A percentile compares a stretch with the other conserved stretches of the same genome.
These are phyloP conservation scores for Chiridota heheva DNA, from an alignment of 35 echinoderm and acorn worm species.

Conservation along the genomic window DNA sequence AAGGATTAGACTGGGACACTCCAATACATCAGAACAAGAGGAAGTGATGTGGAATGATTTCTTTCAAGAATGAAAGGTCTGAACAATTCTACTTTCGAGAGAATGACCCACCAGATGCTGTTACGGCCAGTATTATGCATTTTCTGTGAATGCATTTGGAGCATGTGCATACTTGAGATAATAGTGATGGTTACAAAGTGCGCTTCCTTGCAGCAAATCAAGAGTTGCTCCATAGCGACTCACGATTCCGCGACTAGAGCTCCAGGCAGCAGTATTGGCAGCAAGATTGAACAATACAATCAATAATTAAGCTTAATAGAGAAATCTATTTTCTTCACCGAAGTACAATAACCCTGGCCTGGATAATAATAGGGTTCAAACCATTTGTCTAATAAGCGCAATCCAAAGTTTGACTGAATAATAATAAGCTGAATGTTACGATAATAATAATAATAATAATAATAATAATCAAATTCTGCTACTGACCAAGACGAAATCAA, in stretches of 20 bases:
- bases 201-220: constrained; percentile 48
- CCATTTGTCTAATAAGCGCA: constrained; percentile 69
- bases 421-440: too few relatives aligned
- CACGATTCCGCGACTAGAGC: constrained; percentile 57
- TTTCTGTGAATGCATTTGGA: constrained; percentile 57
- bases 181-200: constrained; percentile 17
- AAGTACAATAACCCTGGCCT: constrained; percentile 53
- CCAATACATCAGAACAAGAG: constrained; percentile 18
- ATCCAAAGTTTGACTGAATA: constrained; percentile 54
- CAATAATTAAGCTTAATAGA: constrained; percentile 16
- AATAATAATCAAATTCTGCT: too few relatives aligned
- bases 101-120: constrained; percentile 33
- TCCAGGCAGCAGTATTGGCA: constrained; percentile 63
- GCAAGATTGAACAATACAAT: constrained; percentile 7
- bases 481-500: too few relatives aligned
- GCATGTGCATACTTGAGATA: constrained; percentile 50
- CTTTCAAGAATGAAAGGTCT: constrained; percentile 59
- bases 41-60: constrained; percentile 24
- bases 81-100: constrained; percentile 11
- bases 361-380: constrained; percentile 64
- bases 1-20: constrained; percentile 59
- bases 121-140: constrained; percentile 38
- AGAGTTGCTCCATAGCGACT: constrained; percentile 54
- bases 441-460: too few relatives aligned
- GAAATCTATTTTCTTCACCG: constrained; percentile 48